A percentile compares a stretch with the other conserved stretches of the same genome.
Conservation (phyloP, 2,888 invertebrate species). For the Mycogona germanica region DNA sequence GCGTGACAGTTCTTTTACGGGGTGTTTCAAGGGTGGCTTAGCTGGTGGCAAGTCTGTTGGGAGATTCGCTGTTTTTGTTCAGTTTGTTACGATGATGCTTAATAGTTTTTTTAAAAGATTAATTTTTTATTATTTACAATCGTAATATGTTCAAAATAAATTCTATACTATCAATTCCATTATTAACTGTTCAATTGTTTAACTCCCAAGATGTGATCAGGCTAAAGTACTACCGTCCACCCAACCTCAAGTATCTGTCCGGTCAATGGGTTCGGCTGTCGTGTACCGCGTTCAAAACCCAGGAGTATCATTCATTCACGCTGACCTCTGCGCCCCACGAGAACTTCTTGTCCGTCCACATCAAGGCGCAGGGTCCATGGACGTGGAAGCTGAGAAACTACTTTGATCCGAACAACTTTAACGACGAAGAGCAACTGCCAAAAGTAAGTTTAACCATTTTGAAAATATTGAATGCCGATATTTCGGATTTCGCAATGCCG, state of each 20-base stretch:
- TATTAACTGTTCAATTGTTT: too few species aligned
- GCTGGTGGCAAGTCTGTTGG: too few species aligned
- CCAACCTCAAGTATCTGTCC: constrained; percentile 83
- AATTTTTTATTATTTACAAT: too few species aligned
- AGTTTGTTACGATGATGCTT: too few species aligned
- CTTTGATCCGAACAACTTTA: constrained; percentile 84
- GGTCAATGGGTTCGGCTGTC: constrained; percentile 91
- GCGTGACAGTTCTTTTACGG: too few species aligned
- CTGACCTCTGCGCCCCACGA: constrained; percentile 93
- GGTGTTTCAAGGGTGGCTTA: too few species aligned
- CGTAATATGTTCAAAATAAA: too few species aligned
- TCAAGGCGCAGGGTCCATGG: constrained; percentile 87
- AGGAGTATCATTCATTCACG: constrained; percentile 92
- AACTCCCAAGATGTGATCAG: constrained; percentile 33
- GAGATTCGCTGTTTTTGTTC: too few species aligned
- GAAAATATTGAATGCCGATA: too few species aligned
- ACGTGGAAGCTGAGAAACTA: constrained; percentile 93
- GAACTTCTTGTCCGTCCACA: constrained; percentile 86
- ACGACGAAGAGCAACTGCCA: constrained; percentile 64
- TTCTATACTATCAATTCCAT: too few species aligned
- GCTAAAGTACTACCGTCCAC: constrained; percentile 88
- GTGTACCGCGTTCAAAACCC: constrained; percentile 75
- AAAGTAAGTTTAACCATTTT: constrained; percentile 44
- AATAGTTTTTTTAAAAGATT: neutral
- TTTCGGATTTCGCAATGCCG: too few species aligned